Percentiles rank a stretch among this genome's conserved stretches.
phyloP scores from a whole-genome alignment of 2,888 invertebrate species.

The Vesta saturnalis region DNA sequence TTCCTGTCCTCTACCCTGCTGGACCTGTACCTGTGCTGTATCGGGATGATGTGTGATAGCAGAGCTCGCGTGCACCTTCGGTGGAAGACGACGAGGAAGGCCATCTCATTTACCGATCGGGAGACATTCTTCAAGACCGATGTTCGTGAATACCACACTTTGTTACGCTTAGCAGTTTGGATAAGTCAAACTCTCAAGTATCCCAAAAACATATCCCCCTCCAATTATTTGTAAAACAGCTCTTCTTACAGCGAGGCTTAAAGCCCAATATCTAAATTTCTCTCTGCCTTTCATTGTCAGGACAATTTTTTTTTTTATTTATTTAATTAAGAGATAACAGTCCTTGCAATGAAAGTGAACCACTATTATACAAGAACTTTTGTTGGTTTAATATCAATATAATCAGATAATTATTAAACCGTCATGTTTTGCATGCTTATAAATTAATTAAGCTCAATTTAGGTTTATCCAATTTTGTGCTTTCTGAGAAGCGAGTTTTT shows the following conservation, averaged over 20 bases:
- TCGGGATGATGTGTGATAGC: constrained; percentile 56
- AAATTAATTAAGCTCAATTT: constrained; percentile 13
- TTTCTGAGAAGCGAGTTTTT: constrained; percentile 31
- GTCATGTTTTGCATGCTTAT: constrained; percentile 30
- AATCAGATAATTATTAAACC: constrained; percentile 18
- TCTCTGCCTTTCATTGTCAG: constrained; percentile 31
- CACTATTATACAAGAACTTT: constrained; percentile 21
- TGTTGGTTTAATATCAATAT: constrained; percentile 20
- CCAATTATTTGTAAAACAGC: constrained; percentile 47
- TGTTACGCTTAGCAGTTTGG: constrained; percentile 58
- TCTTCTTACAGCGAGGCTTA: constrained; percentile 51
- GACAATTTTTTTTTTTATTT: constrained; percentile 12
- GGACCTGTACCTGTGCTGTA: constrained; percentile 37
- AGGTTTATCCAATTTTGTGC: constrained; percentile 23
- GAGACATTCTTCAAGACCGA: constrained; percentile 99
- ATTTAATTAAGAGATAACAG: neutral
- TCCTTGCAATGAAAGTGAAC: constrained; percentile 30
- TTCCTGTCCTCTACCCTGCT: constrained; percentile 44
- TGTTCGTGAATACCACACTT: constrained; percentile 87
- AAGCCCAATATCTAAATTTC: constrained; percentile 47
- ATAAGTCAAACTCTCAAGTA: constrained; percentile 55
- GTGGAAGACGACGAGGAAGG: constrained; percentile 99
- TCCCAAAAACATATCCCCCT: constrained; percentile 50
- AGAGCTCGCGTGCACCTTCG: constrained; percentile 89
- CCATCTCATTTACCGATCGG: constrained; percentile 99